Conservation (phyloP, 1,140 invertebrate species). For the Bombyx mori region DNA sequence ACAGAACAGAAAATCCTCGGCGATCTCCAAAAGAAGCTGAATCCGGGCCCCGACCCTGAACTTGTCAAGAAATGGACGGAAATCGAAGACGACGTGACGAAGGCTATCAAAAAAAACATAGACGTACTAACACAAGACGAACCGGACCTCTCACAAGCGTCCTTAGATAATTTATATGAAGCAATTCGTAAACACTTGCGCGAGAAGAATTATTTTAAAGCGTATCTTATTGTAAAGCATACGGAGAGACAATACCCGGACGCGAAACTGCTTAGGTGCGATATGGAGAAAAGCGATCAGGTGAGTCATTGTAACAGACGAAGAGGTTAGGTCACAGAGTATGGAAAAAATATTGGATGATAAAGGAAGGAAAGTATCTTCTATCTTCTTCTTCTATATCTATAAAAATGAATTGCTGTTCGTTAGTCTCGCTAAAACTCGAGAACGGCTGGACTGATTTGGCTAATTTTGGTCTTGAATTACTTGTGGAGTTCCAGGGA, state of each 20-base stretch:
- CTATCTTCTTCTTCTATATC: too few relatives aligned
- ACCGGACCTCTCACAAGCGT: constrained; percentile 52
- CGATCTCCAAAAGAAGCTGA: constrained; percentile 71
- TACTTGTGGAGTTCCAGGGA: too few relatives aligned
- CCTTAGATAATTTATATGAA: constrained; percentile 56
- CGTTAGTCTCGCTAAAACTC: too few relatives aligned
- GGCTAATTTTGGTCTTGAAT: too few relatives aligned
- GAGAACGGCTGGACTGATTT: too few relatives aligned
- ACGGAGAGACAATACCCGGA: constrained; percentile 61
- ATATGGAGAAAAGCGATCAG: constrained; percentile 67
- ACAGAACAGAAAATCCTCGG: constrained; percentile 74
- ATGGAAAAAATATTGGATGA: too few relatives aligned
- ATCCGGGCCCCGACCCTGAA: constrained; percentile 51
- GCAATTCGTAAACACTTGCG: constrained; percentile 48
- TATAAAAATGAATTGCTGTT: too few relatives aligned
- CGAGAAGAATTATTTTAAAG: constrained; percentile 60
- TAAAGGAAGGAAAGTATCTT: too few relatives aligned
- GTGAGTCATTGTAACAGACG: constrained; percentile 20
- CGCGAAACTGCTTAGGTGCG: constrained; percentile 57
- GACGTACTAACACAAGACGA: constrained; percentile 61
- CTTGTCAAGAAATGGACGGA: constrained; percentile 59
- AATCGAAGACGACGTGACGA: constrained; percentile 50
- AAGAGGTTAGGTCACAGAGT: too few relatives aligned
- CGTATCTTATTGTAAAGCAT: constrained; percentile 61
- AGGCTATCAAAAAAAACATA: constrained; percentile 55